Evolutionary conservation across 2,797 vertebrate genomes (phyloP).

Genomic region (Mus minutoides): DNA sequence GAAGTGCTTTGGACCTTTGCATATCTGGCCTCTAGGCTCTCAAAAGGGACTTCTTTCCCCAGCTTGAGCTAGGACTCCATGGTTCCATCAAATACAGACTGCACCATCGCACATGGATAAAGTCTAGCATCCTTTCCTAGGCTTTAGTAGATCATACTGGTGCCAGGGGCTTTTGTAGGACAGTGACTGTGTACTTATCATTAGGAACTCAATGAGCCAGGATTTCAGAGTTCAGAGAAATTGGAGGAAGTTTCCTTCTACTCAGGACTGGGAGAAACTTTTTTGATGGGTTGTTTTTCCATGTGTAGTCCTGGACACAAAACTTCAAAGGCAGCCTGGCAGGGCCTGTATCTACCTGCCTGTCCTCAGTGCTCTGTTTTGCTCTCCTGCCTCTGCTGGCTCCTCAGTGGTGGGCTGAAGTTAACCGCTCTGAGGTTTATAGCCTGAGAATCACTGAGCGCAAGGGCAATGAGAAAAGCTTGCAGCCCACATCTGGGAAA

Average conservation of each 20-base stretch:
- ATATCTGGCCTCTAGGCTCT: background rate
- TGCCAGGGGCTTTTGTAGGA: background rate
- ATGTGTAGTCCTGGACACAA: background rate
- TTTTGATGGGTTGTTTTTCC: background rate
- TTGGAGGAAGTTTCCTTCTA: background rate
- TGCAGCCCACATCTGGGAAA: background rate
- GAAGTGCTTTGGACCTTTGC: background rate
- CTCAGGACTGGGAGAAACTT: background rate
- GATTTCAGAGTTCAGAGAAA: background rate
- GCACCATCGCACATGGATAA: background rate
- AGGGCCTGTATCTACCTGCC: rapidly evolving
- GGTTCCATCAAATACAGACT: no score
- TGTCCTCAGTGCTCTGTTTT: background rate
- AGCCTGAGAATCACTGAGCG: background rate
- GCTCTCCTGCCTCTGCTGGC: no score
- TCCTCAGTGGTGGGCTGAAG: background rate
- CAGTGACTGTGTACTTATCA: background rate
- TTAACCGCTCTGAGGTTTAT: background rate
- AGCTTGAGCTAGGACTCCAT: background rate
- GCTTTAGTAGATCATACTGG: rapidly evolving
- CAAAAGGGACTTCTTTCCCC: background rate
- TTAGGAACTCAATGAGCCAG: background rate
- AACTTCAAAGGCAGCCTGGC: background rate
- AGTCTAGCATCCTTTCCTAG: background rate
- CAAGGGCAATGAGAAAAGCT: background rate